Base-by-base conservation (phyloP, 2,113 vertebrate genomes). In the Numenius arquata region DNA sequence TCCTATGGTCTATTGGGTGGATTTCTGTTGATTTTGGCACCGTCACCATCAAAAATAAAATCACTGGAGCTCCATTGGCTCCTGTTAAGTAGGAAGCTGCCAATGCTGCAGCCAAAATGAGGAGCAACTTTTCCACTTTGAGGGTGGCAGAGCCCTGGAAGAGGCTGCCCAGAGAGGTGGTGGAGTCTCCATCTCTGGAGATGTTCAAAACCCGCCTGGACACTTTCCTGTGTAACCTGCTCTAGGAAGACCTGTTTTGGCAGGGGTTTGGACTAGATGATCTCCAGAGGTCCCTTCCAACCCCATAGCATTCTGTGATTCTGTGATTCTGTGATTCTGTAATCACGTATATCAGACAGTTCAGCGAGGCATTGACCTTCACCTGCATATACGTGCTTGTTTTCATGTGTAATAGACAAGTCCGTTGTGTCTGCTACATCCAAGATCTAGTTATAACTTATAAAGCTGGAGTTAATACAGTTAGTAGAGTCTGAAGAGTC, bases 1-100 rank as follows among this genome's bases (percentile, higher is more conserved):
- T 62, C 23, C 23, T 21, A 0, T 15, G 23, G 29, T 72, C 12
- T 11, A 4, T 5, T 2, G 3, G 14, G 38, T 41, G 16, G 11
- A 18, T 91, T 52, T 66, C 55, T 75, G 12, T 3, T 67, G 30
- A 8, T 16, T 75, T 45, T 48, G 38, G 75, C 12, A 55, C 6
- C 6, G 5, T 7, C 25, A 32, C 12, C 67, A 79, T n/a, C 15
- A 83, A 30, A 73, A 80, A 3, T 5, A 65, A 32, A 45, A 30
- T 27, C 58, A 16, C 36, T 45, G 38, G 19, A 84, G 41, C 26
- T 73, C 8, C 59, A 4, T 3, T 47, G 59, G 17, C 8, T 72
- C 13, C 19, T 61, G 17, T 55, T 59, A 30, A 71, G 25, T 19
- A 12, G 22, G 76, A 59, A 79, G 48, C 8, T 84, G 67, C 12